Base-by-base conservation (phyloP, 2,888 invertebrate species). In the Andrena hattorfiana region DNA sequence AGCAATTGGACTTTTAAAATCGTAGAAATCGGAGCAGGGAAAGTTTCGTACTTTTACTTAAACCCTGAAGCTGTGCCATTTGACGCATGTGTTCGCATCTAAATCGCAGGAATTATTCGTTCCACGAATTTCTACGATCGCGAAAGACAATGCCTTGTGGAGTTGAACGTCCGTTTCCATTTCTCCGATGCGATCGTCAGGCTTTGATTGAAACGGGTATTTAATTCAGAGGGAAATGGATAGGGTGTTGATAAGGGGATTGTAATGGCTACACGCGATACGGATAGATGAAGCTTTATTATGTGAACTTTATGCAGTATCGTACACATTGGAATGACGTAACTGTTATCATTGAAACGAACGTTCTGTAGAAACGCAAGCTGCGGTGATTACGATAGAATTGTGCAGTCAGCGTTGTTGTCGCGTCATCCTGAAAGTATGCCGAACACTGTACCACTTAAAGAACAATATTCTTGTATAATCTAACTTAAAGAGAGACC, bases 41-140 rank as follows among this genome's bases (percentile, higher is more conserved):
- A 84, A 82, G 84, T 80, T 51, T 49, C 56, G n/a, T 20, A 56
- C 69, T 79, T 81, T 77, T 77, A 69, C 67, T 67, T 20, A 32
- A 70, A 74, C 30, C n/a, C 32, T 63, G 42, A 71, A 51, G 26
- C 62, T 6, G n/a, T 3, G 49, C 8, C 28, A 54, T 70, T 66
- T 54, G 3, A 42, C 16, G 62, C 20, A 42, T 28, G 51, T 35
- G 20, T 10, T 6, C n/a, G 26, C 48, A 75, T 30, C 7, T 62
- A 23, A 75, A 81, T 42, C 42, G 56, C 42, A 48, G n/a, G 1
- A n/a, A 82, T 42, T 42, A 42, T 69, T n/a, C 13, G 10, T 30
- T 4, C 42, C n/a, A 20, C 16, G 6, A 35, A 28, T 28, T 62
- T 26, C 8, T 54, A 49, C 10, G 42, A 51, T 30, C 8, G 0